A percentile compares a stretch with the other conserved stretches of the same genome.
phyloP scores from a whole-genome alignment of 1,140 invertebrate species.

The Hylaeus volcanicus region DNA sequence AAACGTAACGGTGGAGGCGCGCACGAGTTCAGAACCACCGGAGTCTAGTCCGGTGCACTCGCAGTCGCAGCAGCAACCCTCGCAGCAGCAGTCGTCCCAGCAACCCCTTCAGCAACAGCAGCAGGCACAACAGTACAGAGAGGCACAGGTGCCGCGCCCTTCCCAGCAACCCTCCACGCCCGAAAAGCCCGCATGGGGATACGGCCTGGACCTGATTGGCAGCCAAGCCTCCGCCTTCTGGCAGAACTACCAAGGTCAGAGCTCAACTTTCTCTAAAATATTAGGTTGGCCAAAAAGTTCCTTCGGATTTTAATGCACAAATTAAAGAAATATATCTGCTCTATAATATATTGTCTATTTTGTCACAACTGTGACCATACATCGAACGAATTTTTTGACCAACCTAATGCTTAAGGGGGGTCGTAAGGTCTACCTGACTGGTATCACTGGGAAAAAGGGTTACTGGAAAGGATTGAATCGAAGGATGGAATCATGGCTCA shows the following conservation, averaged over 20 bases:
- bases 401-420: no score
- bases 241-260: slow-evolving; percentile 93
- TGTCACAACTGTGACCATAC: no score
- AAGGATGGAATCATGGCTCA: no score
- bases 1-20: slow-evolving; percentile 74
- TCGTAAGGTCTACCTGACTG: no score
- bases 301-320: no score
- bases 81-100: slow-evolving; percentile 76
- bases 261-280: background rate
- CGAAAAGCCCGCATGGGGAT: slow-evolving; percentile 83
- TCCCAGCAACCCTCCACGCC: slow-evolving; percentile 81
- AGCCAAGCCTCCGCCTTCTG: slow-evolving; percentile 90
- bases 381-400: no score
- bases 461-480: no score
- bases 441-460: no score
- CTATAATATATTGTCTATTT: no score
- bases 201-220: slow-evolving; percentile 88
- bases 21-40: slow-evolving; percentile 75
- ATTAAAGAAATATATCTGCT: no score
- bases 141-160: slow-evolving; percentile 74
- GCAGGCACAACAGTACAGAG: slow-evolving; percentile 74
- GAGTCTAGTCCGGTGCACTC: slow-evolving; percentile 81
- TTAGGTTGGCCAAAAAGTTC: no score
- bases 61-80: slow-evolving; percentile 76
- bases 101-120: slow-evolving; percentile 75